These are phyloP conservation scores for Tridacna gigas DNA, from an alignment of 2,888 invertebrate species.

Conservation along the genomic window DNA sequence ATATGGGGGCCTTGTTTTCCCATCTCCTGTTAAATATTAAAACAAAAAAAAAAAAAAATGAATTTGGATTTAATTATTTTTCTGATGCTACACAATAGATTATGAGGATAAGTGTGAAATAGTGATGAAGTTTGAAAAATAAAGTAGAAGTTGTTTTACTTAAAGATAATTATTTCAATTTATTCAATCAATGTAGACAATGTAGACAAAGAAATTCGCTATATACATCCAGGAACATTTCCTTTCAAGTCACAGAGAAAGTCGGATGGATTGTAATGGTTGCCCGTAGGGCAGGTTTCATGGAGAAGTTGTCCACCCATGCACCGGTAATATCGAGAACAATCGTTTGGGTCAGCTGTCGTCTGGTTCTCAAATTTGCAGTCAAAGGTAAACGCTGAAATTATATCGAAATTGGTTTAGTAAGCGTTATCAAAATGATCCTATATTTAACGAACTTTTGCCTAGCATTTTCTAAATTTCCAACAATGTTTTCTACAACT, in stretches of 20 bases:
- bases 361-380: slow-evolving; percentile 15
- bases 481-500: too few species aligned
- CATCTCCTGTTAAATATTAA: too few species aligned
- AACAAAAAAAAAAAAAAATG: too few species aligned
- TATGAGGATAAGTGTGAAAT: too few species aligned
- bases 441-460: too few species aligned
- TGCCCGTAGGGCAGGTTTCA: slow-evolving; percentile 3
- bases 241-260: slow-evolving; percentile 6
- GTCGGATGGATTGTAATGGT: slow-evolving; percentile 1
- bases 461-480: too few species aligned
- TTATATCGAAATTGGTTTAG: background rate
- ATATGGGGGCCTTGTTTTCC: too few species aligned
- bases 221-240: background rate
- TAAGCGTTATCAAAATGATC: too few species aligned
- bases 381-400: slow-evolving; percentile 20
- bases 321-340: slow-evolving; percentile 16
- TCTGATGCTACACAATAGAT: too few species aligned
- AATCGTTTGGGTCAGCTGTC: background rate
- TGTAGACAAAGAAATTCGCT: background rate
- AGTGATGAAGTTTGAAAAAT: too few species aligned
- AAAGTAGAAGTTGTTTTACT: too few species aligned
- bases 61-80: too few species aligned
- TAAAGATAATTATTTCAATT: background rate
- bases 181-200: background rate
- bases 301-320: slow-evolving; percentile 4